Conservation (phyloP, 1,140 invertebrate genomes). For the Campoletis sonorensis region DNA sequence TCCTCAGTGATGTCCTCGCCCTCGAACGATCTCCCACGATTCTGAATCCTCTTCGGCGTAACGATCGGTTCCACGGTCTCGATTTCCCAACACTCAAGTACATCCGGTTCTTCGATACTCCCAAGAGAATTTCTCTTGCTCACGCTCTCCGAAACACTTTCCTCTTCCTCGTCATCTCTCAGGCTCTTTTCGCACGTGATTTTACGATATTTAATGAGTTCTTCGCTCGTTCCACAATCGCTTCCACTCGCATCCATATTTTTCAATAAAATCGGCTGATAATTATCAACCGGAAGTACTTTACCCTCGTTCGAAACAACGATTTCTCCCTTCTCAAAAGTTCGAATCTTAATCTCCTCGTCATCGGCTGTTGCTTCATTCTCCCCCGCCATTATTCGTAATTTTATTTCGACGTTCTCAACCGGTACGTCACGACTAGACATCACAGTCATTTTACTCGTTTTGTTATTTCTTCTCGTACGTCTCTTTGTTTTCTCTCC, state of each 20-base stretch:
- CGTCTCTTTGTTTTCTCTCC: slow-evolving; percentile 40
- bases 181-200: slow-evolving; percentile 39
- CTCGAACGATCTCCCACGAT: slow-evolving; percentile 50
- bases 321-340: slow-evolving; percentile 72
- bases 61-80: slow-evolving; percentile 68
- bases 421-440: slow-evolving; percentile 45
- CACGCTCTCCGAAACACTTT: slow-evolving; percentile 37
- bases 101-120: slow-evolving; percentile 74
- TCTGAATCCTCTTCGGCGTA: slow-evolving; percentile 58
- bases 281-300: slow-evolving; percentile 62
- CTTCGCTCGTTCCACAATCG: too few relatives aligned
- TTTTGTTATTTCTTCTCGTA: slow-evolving; percentile 46
- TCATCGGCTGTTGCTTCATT: slow-evolving; percentile 1
- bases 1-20: slow-evolving; percentile 62
- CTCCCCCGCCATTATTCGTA: slow-evolving; percentile 48
- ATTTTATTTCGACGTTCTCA: slow-evolving; percentile 34
- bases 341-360: slow-evolving; percentile 59
- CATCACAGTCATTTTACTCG: slow-evolving; percentile 39
- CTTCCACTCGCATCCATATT: not conserved
- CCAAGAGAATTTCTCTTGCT: slow-evolving; percentile 62
- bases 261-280: slow-evolving; percentile 55
- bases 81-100: slow-evolving; percentile 73
- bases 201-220: slow-evolving; percentile 9
- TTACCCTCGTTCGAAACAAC: slow-evolving; percentile 72
- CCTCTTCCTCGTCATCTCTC: slow-evolving; percentile 46